Percentiles rank a stretch among this genome's conserved stretches.
Conservation (phyloP, 2,113 vertebrate species). For the Drymodes brunneopygia region DNA sequence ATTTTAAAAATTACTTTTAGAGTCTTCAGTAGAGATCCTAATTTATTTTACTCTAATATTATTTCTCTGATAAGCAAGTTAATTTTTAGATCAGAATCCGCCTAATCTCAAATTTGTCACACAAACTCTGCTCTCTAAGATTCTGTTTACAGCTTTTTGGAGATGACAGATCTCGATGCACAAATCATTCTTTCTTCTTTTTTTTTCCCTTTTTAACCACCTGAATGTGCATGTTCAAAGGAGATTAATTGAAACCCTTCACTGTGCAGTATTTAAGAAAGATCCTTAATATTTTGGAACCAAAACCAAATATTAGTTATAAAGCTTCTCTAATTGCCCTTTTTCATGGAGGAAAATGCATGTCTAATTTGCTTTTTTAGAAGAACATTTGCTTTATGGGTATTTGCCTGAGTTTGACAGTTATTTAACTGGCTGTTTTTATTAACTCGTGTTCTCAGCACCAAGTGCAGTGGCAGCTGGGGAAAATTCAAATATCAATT, state of each 20-base stretch:
- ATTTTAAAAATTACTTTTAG: constrained; percentile 73
- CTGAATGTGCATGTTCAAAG: constrained; percentile 38
- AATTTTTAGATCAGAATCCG: constrained; percentile 24
- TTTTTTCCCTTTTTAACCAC: constrained; percentile 29
- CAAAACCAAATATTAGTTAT: constrained; percentile 67
- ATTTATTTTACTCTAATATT: constrained; percentile 72
- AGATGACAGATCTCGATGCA: constrained; percentile 14
- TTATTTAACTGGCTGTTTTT: constrained; percentile 73
- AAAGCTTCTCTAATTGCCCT: constrained; percentile 65
- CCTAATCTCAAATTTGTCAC: constrained; percentile 58
- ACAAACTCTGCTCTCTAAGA: background rate
- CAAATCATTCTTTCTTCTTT: constrained; percentile 13
- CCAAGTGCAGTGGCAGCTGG: constrained; percentile 62
- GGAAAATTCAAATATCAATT: constrained; percentile 59
- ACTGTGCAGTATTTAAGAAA: background rate
- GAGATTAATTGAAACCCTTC: constrained; percentile 46
- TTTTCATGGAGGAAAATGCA: constrained; percentile 54
- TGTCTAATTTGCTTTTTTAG: constrained; percentile 63
- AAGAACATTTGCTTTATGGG: constrained; percentile 54
- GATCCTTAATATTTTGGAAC: constrained; percentile 27
- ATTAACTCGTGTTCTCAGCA: constrained; percentile 61
- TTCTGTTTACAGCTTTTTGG: constrained; percentile 50
- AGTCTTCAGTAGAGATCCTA: constrained; percentile 54
- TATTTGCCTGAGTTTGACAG: constrained; percentile 68
- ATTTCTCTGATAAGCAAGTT: constrained; percentile 73